Conservation (phyloP, 1,140 invertebrate species). For the Papilio machaon region DNA sequence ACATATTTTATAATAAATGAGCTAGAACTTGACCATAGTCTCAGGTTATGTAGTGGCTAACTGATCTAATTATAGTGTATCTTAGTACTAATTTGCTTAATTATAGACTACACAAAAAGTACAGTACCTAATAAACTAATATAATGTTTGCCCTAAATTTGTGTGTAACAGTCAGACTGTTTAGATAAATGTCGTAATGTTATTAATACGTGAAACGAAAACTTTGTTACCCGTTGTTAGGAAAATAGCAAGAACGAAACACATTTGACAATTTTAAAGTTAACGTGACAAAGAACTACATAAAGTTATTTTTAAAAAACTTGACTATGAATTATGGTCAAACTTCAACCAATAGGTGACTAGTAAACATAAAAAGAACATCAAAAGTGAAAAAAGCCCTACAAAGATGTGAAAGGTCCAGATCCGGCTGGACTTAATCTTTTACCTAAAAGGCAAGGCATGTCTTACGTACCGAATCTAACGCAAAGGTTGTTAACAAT, state of each 20-base stretch:
- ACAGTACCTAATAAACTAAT: background rate
- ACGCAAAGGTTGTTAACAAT: background rate
- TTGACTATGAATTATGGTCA: no score
- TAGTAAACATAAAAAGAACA: background rate
- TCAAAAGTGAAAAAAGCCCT: background rate
- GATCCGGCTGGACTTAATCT: background rate
- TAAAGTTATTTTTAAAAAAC: no score
- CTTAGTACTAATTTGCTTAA: background rate
- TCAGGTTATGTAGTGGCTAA: background rate
- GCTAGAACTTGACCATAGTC: slow-evolving; percentile 8
- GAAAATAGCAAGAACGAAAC: no score
- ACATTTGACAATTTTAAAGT: no score
- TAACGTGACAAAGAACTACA: no score
- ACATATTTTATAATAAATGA: background rate
- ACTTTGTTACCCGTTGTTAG: no score
- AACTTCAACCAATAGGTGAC: no score
- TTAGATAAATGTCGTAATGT: no score
- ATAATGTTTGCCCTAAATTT: no score
- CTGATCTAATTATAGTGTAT: background rate
- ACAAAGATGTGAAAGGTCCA: background rate
- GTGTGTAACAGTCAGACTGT: no score
- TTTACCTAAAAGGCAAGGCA: background rate
- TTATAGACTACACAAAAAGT: background rate
- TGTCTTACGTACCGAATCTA: background rate
- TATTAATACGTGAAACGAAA: no score